Conservation (phyloP, 2,797 vertebrate genomes). For the Psittacula echo region DNA sequence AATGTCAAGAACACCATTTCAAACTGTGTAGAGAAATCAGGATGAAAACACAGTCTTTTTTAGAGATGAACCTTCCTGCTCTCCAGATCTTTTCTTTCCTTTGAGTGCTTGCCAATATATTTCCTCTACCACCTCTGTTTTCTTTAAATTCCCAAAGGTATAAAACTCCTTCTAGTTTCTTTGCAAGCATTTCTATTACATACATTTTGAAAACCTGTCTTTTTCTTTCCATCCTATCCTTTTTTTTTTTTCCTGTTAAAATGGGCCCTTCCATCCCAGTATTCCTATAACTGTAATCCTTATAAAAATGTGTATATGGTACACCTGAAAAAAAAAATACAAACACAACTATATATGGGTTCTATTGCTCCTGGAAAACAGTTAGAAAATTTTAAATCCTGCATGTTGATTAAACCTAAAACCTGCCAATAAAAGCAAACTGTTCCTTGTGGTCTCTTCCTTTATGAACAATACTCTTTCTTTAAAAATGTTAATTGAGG, state of each 20-base stretch:
- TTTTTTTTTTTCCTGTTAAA: neutral
- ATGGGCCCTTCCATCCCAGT: neutral
- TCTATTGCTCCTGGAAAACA: neutral
- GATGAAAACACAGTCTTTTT: neutral
- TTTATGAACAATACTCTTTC: neutral
- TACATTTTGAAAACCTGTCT: neutral
- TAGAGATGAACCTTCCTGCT: neutral
- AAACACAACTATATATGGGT: too few relatives aligned
- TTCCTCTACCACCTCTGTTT: conserved; percentile 2
- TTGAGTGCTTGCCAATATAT: neutral
- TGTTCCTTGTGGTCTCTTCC: neutral
- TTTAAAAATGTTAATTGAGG: neutral
- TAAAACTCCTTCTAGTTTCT: neutral
- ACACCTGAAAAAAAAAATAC: neutral
- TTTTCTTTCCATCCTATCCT: neutral
- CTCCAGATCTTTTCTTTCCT: neutral
- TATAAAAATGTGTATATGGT: neutral
- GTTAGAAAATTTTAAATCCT: neutral
- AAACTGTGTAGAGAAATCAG: neutral
- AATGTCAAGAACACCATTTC: neutral
- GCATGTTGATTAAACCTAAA: neutral
- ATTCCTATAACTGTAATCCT: neutral
- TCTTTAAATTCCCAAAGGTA: neutral
- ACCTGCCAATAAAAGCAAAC: neutral
- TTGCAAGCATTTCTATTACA: neutral